Evolutionary conservation across 2,888 invertebrate species (phyloP), one percentile per base, ranked within the genome.

Genomic region (Palloptera scutellata): DNA sequence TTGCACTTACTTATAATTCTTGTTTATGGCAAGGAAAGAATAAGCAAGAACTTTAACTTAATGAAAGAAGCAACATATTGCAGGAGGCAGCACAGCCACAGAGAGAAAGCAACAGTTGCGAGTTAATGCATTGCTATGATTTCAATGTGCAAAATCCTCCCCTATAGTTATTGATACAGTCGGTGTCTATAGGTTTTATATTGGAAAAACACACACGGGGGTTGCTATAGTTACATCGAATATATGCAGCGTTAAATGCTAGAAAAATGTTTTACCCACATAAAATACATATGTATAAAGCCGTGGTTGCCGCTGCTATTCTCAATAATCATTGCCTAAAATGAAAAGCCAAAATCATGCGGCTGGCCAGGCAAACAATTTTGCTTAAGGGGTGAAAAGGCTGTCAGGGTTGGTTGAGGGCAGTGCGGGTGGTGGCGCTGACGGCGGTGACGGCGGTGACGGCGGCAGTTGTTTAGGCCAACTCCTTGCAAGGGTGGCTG

Each of bases 171-270:
- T 17, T 13, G 48, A 15, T 54, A 62, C 53, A 20, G 9, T 30
- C 13, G 40, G 52, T 19, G 52, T 19, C 12, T 42, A n/a, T 53
- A 20, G 42, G 0, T 8, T 58, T 48, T 15, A 48, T 15, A n/a
- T 17, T 42, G 48, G 19, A 45, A 13, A 48, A 9, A n/a, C 11
- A 11, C 48, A 48, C 12, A 8, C 48, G 41, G 51, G 64, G 58
- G 58, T 64, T 48, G 58, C 51, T 64, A 58, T 64, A 30, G 6
- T n/a, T 30, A 30, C 6, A 4, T 30, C 3, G 30, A 30, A 30
- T 30, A 58, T 64, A 67, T 71, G 64, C 53, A 67, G 65, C 55
- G 63, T 59, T 72, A 69, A 72, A 68, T 70, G 71, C 67, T 66
- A 64, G 66, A 68, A 71, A 72, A 70, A 67, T 68, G 60, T 65